Percentiles rank a stretch among this genome's conserved stretches.
These are phyloP conservation scores for Philopotamus ludificatus DNA, from an alignment of 1,140 invertebrate genomes.

Conservation along the genomic window DNA sequence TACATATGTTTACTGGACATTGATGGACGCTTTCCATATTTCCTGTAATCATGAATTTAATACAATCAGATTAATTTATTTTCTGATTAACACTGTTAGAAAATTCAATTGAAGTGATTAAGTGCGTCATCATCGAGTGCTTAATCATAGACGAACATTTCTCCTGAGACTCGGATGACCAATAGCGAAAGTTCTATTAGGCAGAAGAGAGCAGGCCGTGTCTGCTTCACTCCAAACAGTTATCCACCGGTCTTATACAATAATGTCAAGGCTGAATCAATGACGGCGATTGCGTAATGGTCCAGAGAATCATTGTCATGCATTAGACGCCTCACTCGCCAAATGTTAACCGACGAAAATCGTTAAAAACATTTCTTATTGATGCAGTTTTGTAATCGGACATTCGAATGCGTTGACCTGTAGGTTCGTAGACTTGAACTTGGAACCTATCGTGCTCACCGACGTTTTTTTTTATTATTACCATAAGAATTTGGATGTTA, in stretches of 20 bases:
- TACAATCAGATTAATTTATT: background rate
- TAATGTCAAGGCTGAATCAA: slow-evolving; percentile 9
- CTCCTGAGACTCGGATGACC: background rate
- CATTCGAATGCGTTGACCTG: background rate
- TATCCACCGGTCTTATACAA: background rate
- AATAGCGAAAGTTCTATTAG: background rate
- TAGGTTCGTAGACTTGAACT: background rate
- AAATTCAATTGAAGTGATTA: background rate
- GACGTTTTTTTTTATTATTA: no score
- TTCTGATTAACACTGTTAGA: background rate
- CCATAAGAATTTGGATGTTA: no score
- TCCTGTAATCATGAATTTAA: background rate
- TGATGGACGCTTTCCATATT: background rate
- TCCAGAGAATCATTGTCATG: background rate
- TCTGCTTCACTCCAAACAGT: background rate
- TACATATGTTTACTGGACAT: background rate
- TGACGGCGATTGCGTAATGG: background rate
- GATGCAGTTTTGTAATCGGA: background rate
- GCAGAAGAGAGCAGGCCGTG: background rate
- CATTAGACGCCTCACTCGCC: background rate
- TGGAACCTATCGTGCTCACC: no score
- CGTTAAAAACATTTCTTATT: no score
- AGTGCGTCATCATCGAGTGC: background rate
- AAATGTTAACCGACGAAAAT: no score
- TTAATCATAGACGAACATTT: background rate